Evolutionary conservation across 2,888 invertebrate genomes (phyloP).

Genomic region (Watsonalla binaria): DNA sequence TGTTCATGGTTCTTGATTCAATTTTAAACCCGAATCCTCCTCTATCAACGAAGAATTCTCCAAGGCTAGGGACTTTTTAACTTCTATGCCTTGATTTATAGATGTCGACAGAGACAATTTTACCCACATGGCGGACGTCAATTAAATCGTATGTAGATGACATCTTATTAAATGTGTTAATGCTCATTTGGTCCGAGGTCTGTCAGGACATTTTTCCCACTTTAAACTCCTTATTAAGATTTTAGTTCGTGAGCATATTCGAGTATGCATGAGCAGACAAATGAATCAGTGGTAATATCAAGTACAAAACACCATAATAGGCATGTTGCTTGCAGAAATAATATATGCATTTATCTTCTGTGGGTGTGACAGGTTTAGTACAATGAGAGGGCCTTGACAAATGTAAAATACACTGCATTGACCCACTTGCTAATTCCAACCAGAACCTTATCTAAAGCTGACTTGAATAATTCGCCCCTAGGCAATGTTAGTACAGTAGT

Average conservation of each 20-base stretch:
- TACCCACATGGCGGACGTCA: no score
- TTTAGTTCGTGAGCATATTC: background rate
- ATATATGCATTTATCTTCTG: background rate
- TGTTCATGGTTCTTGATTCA: no score
- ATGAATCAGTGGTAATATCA: background rate
- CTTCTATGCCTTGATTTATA: no score
- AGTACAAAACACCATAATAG: background rate
- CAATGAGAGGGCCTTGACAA: conserved; percentile 12
- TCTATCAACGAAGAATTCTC: no score
- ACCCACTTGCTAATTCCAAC: conserved; percentile 26
- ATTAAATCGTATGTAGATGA: no score
- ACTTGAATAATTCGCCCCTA: background rate
- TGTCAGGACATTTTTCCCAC: no score
- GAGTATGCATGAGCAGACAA: background rate
- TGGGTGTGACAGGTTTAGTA: background rate
- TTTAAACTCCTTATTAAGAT: background rate
- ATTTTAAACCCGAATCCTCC: no score
- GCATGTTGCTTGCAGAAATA: background rate
- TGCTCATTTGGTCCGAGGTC: no score
- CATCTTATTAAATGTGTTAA: no score
- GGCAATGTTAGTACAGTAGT: background rate
- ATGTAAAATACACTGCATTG: conserved; percentile 27
- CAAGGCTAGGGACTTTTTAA: no score
- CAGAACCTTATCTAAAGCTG: conserved; percentile 6
- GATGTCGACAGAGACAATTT: no score